A percentile compares a stretch with the other conserved stretches of the same genome.
These are phyloP conservation scores for Mohoua ochrocephala DNA, from an alignment of 2,113 vertebrate genomes.

Conservation along the genomic window DNA sequence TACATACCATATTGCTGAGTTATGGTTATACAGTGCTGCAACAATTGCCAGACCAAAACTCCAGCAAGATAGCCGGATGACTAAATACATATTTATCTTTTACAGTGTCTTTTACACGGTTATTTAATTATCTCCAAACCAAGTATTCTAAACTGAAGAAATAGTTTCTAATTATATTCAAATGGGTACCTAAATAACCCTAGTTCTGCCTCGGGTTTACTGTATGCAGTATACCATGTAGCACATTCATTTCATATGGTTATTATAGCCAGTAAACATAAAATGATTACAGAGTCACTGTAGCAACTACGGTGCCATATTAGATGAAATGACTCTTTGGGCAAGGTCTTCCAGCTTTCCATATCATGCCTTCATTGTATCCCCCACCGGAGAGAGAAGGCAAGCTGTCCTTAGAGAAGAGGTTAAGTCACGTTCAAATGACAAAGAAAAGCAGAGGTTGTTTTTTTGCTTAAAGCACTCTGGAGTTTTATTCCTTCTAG, in stretches of 20 bases:
- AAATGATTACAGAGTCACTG: neutral
- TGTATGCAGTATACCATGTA: neutral
- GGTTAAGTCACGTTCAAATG: neutral
- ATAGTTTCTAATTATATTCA: neutral
- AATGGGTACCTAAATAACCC: neutral
- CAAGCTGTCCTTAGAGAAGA: constrained; percentile 16
- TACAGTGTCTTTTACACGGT: neutral
- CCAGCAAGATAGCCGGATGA: neutral
- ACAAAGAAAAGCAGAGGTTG: neutral
- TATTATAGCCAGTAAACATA: constrained; percentile 19
- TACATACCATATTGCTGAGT: constrained; percentile 15
- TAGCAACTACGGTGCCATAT: neutral
- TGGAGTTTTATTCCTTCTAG: constrained; percentile 22
- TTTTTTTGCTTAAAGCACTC: constrained; percentile 18
- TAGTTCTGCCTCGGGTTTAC: constrained; percentile 1
- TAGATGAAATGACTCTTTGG: neutral
- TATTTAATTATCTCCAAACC: constrained; percentile 10
- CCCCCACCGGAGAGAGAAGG: neutral
- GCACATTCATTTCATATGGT: neutral
- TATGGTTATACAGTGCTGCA: neutral
- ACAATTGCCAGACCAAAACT: constrained; percentile 1
- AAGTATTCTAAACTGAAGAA: neutral
- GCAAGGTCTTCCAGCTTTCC: neutral
- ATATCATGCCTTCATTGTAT: neutral
- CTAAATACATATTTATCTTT: constrained; percentile 12